A percentile compares a stretch with the other conserved stretches of the same genome.
phyloP scores from a whole-genome alignment of 2,888 invertebrate species.

The Gnatocerus cornutus region DNA sequence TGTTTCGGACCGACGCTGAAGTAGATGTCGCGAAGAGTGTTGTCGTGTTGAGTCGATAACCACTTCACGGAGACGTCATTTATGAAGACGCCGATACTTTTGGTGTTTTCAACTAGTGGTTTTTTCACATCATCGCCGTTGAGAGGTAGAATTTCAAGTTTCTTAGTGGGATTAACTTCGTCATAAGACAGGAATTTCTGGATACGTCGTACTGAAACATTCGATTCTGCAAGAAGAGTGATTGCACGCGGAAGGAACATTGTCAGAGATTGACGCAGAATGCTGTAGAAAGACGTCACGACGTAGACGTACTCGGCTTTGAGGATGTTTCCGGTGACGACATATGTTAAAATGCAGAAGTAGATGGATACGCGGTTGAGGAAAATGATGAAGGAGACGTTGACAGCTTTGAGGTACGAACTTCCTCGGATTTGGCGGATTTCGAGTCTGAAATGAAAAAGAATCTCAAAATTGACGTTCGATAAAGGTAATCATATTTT shows the following conservation, averaged over 20 bases:
- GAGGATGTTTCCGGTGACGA: conserved; percentile 79
- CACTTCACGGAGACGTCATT: conserved; percentile 81
- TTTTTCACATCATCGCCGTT: too few species aligned
- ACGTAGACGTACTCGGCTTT: conserved; percentile 90
- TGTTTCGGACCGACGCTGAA: conserved; percentile 78
- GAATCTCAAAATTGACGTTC: too few species aligned
- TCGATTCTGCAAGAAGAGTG: conserved; percentile 69
- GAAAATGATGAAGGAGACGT: conserved; percentile 88
- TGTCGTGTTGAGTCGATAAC: conserved; percentile 65
- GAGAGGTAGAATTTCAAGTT: too few species aligned
- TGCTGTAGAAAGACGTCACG: conserved; percentile 90
- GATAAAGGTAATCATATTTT: too few species aligned
- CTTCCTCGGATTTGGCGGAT: conserved; percentile 81
- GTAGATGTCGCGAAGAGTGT: conserved; percentile 75
- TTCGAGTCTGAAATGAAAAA: conserved; percentile 74
- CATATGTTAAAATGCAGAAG: conserved; percentile 84
- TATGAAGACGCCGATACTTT: conserved; percentile 11
- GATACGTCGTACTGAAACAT: conserved; percentile 72
- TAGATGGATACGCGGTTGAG: conserved; percentile 90
- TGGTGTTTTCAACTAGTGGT: too few species aligned
- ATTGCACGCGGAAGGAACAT: conserved; percentile 79
- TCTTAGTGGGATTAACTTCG: conserved; percentile 61
- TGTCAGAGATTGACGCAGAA: conserved; percentile 80
- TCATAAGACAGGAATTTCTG: conserved; percentile 73
- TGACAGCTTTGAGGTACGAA: conserved; percentile 82